Evolutionary conservation across 2,113 vertebrate genomes (phyloP), one percentile per base, ranked within the genome.

Genomic region (Paradisaea rubra): DNA sequence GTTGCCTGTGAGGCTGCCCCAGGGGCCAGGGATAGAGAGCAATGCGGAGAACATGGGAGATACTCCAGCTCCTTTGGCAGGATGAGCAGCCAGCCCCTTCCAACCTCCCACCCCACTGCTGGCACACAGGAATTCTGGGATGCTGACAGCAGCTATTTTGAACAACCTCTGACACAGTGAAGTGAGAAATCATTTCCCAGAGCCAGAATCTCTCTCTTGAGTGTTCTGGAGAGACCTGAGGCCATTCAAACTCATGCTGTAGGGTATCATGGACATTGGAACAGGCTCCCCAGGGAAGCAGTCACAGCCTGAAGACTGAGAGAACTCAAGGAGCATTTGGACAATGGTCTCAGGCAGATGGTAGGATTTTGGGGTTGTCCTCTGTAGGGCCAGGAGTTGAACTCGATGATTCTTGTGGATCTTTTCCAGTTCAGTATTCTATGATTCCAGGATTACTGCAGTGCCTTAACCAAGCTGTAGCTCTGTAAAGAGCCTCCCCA

Each of bases 161-260:
- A 68, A n/a, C 66, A 86, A 59, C 25, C 35, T 56, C 59, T n/a
- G 53, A 52, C 60, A 81, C 1, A 1, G 17, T 15, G 3, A 61
- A 84, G 63, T 12, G 60, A 66, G 61, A 88, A 94, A 93, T 35
- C 42, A 30, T 57, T 50, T 86, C 53, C 47, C 79, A 35, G 60
- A 91, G 80, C 50, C 73, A 59, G 61, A 53, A 53, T 63, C 44
- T 54, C 56, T 57, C 68, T 76, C 31, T n/a, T 11, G 10, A 42
- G 52, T 1, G 0, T 31, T 63, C 42, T 71, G 24, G 60, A 84
- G 68, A 53, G 71, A 12, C 54, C 19, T 44, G 71, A 85, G 59
- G 61, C 71, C 16, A 15, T n/a, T 33, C 54, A 41, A 21, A 69
- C 41, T 54, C 35, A 0, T 3, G 30, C 52, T 44, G 59, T 18